Base-by-base conservation (phyloP, 2,888 invertebrate species). In the Epinotia bilunana region DNA sequence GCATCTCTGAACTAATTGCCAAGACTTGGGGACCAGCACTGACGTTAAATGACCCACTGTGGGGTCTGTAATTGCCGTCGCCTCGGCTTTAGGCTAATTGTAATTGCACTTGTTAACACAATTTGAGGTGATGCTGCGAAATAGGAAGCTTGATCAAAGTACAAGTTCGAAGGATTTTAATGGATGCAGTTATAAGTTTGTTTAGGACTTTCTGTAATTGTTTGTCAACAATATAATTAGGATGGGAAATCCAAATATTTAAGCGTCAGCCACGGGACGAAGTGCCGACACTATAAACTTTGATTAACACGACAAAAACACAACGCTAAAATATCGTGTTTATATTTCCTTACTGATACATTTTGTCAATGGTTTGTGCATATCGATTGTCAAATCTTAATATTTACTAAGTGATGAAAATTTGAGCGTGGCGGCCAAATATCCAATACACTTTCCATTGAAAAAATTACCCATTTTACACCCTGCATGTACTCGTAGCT, bases 1-100 rank as follows among this genome's bases (percentile, higher is more conserved):
- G 74, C 74, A 78, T 78, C 80, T 76, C 73, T 60, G 62, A 80
- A 77, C 78, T 79, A 73, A 73, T 73, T 73, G 68, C 62, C 43
- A 73, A 23, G 65, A 72, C 62, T 57, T 65, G 64, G 65, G 57
- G 67, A 33, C 58, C 69, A 49, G 58, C 16, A 23, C 28, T 46
- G 60, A 70, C 63, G n/a, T 53, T 68, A 65, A 73, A 65, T 65
- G 72, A 33, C 72, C 70, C 46, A 68, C 55, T 49, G 61, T 49
- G 72, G 57, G 12, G n/a, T 9, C 57, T 60, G 7, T 65, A 73
- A 73, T 73, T 65, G 60, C 65, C 6, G 72, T 11, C 58, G 64
- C 65, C 65, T 73, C 33, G 33, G 61, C 49, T 70, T 73, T 65
- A 57, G 33, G 9, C 39, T 60, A 64, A 72, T 73, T 65, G 72